Evolutionary conservation across 1,140 invertebrate species (phyloP).

Genomic region (Chrysoperla carnea): DNA sequence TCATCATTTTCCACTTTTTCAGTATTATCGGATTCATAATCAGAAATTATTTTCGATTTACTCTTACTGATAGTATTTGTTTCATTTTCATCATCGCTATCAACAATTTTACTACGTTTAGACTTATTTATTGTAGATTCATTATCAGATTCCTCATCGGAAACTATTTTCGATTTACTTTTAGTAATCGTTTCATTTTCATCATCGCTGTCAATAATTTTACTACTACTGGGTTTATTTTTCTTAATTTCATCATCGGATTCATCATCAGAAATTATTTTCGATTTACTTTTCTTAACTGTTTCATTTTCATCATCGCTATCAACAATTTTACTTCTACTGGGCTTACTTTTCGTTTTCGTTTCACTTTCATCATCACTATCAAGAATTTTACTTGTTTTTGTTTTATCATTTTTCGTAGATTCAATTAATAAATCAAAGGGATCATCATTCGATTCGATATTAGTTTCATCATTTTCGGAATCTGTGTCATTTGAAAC

Average conservation of each 20-base stretch:
- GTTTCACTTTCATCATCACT: not conserved
- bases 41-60: not conserved
- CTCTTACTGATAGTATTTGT: slow-evolving; percentile 3
- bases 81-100: slow-evolving; percentile 4
- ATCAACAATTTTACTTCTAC: not conserved
- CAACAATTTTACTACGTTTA: not conserved
- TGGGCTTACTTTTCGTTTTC: not conserved
- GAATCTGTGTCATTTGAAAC: no score
- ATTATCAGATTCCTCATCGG: no score
- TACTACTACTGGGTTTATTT: slow-evolving; percentile 4
- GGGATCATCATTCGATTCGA: no score
- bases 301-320: slow-evolving; percentile 1
- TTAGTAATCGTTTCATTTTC: slow-evolving; percentile 7
- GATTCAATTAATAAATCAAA: no score
- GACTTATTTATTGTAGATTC: no score
- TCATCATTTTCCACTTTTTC: slow-evolving; percentile 1
- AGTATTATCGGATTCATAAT: slow-evolving; percentile 4
- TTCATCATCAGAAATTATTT: not conserved
- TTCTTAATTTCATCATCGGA: not conserved
- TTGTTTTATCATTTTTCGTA: no score
- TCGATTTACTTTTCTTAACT: slow-evolving; percentile 3
- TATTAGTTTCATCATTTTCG: no score
- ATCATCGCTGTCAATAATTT: slow-evolving; percentile 9
- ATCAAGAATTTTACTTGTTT: no score
- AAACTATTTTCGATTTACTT: not conserved